Evolutionary conservation across 2,888 invertebrate species (phyloP).

Genomic region (Sialis lutaria): DNA sequence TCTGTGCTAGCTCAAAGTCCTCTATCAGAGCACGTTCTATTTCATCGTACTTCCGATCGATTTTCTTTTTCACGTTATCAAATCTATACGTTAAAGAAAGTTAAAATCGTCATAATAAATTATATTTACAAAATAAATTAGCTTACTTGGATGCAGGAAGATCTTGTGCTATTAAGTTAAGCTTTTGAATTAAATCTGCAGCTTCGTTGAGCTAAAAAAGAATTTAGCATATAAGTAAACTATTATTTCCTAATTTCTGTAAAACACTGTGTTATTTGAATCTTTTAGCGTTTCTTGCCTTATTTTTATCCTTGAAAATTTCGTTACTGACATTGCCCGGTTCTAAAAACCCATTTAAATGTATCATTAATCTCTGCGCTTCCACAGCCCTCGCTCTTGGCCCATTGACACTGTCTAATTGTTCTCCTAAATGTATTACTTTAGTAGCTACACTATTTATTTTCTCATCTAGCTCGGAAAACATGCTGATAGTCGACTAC

Average conservation of each 20-base stretch:
- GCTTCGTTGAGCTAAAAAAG: constrained; percentile 68
- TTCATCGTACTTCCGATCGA: constrained; percentile 76
- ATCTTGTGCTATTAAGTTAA: constrained; percentile 91
- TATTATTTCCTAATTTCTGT: background rate
- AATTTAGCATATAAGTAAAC: constrained; percentile 1
- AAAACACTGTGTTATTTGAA: background rate
- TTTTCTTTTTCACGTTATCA: constrained; percentile 68
- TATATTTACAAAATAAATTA: background rate
- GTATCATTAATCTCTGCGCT: constrained; percentile 79
- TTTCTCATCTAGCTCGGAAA: constrained; percentile 84
- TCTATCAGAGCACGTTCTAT: constrained; percentile 81
- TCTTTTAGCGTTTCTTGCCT: too few relatives aligned
- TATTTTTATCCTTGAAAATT: constrained; percentile 69
- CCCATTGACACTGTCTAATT: constrained; percentile 89
- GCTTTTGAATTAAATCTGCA: constrained; percentile 93
- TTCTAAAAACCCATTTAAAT: constrained; percentile 81
- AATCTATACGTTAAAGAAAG: constrained; percentile 29
- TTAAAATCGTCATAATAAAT: background rate
- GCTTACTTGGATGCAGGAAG: constrained; percentile 62
- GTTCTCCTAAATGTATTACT: constrained; percentile 96
- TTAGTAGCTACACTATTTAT: constrained; percentile 95
- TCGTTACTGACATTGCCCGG: constrained; percentile 71
- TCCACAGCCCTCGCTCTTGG: constrained; percentile 89
- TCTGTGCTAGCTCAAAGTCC: constrained; percentile 83
- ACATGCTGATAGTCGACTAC: constrained; percentile 67